Base-by-base conservation (phyloP, 2,797 vertebrate genomes). In the Falco naumanni region DNA sequence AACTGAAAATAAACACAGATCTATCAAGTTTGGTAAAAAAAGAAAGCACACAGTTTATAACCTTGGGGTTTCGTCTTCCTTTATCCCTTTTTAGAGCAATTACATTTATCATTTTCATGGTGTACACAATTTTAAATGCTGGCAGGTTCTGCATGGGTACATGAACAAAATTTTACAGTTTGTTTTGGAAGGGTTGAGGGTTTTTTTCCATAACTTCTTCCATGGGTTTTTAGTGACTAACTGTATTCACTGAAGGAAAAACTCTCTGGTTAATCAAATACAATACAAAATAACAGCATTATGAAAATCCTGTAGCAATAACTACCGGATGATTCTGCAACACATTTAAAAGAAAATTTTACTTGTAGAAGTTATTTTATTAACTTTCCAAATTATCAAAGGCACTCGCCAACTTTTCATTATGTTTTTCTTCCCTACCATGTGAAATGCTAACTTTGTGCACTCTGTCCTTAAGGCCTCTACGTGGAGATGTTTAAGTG, bases 401-500 rank as follows among this genome's bases (percentile, higher is more conserved):
- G 16, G 8, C 3, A 21, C 10, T 75, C 0, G 0, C 19, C 57
- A 50, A 48, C 10, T 68, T 78, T 43, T 74, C 1, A 3, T 34
- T 31, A 50, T 9, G 5, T 19, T 80, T 63, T 75, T 47, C 34
- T 90, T 56, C 17, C 10, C 19, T 34, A 29, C 6, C 39, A 31
- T 0, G 3, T 11, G 16, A 82, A 87, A 56, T 19, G 14, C 25
- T 53, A 57, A 17, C 0, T 0, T 74, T 45, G 65, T 0, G 0
- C 37, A n/a, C 53, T 71, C 70, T 13, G 43, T n/a, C 53, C 41
- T 71, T 85, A 8, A 74, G 48, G 50, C 8, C 59, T 69, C 26
- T 26, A 64, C n/a, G 56, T 16, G 11, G 22, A 87, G 63, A 82
- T 25, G 16, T 28, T 84, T 43, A 61, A 34, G 15, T 29, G 29